Base-by-base conservation (phyloP, 2,113 vertebrate species). In the Neolamprologus ventralis region DNA sequence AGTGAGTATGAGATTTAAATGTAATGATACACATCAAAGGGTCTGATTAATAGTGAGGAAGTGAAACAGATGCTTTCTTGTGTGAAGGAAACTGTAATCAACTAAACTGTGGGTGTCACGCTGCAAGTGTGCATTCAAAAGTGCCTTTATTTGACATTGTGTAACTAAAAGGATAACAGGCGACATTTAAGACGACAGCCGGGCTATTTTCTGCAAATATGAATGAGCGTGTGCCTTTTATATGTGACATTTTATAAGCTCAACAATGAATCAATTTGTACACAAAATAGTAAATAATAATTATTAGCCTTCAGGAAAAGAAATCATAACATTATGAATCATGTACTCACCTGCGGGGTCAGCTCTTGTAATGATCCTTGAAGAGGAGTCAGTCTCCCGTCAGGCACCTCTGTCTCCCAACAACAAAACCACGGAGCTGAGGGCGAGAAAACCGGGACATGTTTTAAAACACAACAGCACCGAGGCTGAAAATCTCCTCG, bases 351-450 rank as follows among this genome's bases (percentile, higher is more conserved):
- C 94, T 94, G 93, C 79, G 87, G 84, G 87, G 91, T 86, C 82
- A 80, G 84, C 85, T 87, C 82, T 85, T 26, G 79, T 84, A 90
- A 80, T 75, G 92, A 89, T 87, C 84, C 85, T 85, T 42, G 78
- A 84, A 85, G 88, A 87, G 81, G 86, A 79, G 80, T 88, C 86
- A 3, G 73, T 88, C 87, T 91, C 80, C 80, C 53, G 80, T 94
- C 92, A 91, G 89, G 87, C 91, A 11, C 92, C 94, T 89, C 89
- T 83, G 89, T 92, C 92, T 90, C 88, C 93, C 92, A 87, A 81
- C 89, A 31, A 71, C 91, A 85, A 11, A 84, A 89, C 86, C 92
- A 80, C 83, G 75, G 91, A 92, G 91, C 95, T 96, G 88, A 71
- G n/a, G 83, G 63, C 35, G 35, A 83, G 47, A 87, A 81, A 89